Evolutionary conservation across 2,888 invertebrate genomes (phyloP).

Genomic region (Caenorhabditis parvicauda): DNA sequence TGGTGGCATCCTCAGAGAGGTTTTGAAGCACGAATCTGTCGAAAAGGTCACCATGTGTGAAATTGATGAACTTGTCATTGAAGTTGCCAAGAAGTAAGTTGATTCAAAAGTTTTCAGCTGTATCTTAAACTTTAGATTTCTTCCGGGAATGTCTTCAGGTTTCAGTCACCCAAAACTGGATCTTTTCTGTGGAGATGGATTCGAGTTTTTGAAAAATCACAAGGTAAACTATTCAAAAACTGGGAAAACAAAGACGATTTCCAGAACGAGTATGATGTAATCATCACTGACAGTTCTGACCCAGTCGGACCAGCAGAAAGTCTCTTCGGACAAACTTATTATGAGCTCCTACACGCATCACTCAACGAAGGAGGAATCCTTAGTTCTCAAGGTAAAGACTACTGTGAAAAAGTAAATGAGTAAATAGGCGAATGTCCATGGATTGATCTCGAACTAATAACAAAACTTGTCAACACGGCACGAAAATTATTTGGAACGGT

Average conservation of each 20-base stretch:
- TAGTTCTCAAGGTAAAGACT: slow-evolving; percentile 76
- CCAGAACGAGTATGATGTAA: slow-evolving; percentile 81
- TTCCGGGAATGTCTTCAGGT: slow-evolving; percentile 86
- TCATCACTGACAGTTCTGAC: slow-evolving; percentile 97
- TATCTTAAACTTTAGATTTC: slow-evolving; percentile 65
- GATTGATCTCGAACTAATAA: slow-evolving; percentile 77
- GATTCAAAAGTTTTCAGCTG: background rate
- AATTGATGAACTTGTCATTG: slow-evolving; percentile 87
- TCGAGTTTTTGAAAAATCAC: slow-evolving; percentile 84
- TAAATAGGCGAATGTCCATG: slow-evolving; percentile 73
- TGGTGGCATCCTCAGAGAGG: slow-evolving; percentile 91
- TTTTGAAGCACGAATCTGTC: slow-evolving; percentile 85
- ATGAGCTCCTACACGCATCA: slow-evolving; percentile 79
- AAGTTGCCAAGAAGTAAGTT: slow-evolving; percentile 75
- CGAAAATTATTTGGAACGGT: slow-evolving; percentile 76
- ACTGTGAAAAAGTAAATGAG: background rate
- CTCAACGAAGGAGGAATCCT: slow-evolving; percentile 82
- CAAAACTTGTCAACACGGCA: slow-evolving; percentile 68
- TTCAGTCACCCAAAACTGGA: slow-evolving; percentile 80
- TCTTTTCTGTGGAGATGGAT: slow-evolving; percentile 86
- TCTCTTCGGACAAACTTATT: slow-evolving; percentile 80
- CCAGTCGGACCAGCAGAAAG: slow-evolving; percentile 81
- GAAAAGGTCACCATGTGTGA: slow-evolving; percentile 85
- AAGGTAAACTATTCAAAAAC: slow-evolving; percentile 57
- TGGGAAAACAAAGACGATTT: background rate